Base-by-base conservation (phyloP, 2,797 vertebrate species). In the Onychomys arenicola region DNA sequence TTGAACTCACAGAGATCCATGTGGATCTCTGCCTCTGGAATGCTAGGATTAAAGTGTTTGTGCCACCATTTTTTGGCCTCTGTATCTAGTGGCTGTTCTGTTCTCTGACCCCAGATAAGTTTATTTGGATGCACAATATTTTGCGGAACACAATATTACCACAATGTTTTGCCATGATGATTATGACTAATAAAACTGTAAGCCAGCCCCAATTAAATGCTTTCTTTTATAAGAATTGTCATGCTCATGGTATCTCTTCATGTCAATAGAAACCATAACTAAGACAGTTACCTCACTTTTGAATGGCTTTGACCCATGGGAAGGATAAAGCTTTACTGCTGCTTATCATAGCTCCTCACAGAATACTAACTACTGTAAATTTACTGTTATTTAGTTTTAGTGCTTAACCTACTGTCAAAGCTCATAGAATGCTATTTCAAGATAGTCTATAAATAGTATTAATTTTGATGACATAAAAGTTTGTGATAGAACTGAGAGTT, bases 401-500 rank as follows among this genome's bases (percentile, higher is more conserved):
- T 61, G 55, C 34, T 92, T 90, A 93, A 85, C 11, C 5, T 81
- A 27, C 0, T 88, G 59, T 37, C 81, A 90, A 59, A 77, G 21
- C 37, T 84, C 65, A 78, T 52, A 87, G 49, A 85, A 61, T 46
- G 34, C 16, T 13, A 77, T 81, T 92, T 93, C 40, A 90, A 69
- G 37, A 65, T 29, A 81, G 16, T 78, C 63, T 52, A 61, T 83
- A 63, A 95, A 83, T 76, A 83, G 69, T 61, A 85, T 95, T 75
- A 86, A 96, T 90, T 71, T 65, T 61, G 29, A 59, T 94, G 37
- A 73, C 49, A 55, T 88, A 67, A 37, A 86, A 82, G 46, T 81
- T 73, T 37, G 8, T 73, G 19, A 55, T n/a, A 49, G 75, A 90
- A 73, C 16, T 77, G 49, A 13, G 55, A 59, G 5, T 49, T 67